phyloP scores from a whole-genome alignment of 2,113 vertebrate genomes.

The Trinectes maculatus region DNA sequence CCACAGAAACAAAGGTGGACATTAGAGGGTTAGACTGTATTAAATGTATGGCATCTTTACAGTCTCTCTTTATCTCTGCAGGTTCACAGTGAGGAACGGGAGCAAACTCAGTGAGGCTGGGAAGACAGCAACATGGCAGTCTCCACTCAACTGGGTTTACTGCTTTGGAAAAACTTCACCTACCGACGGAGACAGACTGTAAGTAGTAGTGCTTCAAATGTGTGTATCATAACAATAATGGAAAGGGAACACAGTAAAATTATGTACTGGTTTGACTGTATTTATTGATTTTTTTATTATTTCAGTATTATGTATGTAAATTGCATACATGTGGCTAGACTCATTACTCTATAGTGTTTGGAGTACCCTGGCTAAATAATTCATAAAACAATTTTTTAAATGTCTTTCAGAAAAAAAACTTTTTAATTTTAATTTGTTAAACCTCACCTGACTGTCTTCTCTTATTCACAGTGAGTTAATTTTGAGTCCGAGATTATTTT shows the following conservation, averaged over 20 bases:
- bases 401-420: neutral
- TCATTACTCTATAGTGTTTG: neutral
- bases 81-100: constrained; percentile 83
- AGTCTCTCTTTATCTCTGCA: constrained; percentile 15
- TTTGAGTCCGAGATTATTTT: constrained; percentile 4
- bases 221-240: neutral
- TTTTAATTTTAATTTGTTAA: neutral
- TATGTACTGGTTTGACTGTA: neutral
- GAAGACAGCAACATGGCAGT: constrained; percentile 86
- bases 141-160: constrained; percentile 92
- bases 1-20: too few species aligned
- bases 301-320: neutral
- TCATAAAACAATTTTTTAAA: too few species aligned
- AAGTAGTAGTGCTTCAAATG: constrained; percentile 69
- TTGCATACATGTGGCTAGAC: neutral
- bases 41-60: too few species aligned
- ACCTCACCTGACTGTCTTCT: neutral
- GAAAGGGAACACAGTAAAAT: neutral
- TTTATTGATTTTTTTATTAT: neutral
- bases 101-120: constrained; percentile 69
- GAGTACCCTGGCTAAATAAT: too few species aligned
- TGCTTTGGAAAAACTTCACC: constrained; percentile 99
- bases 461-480: neutral
- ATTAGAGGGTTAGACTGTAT: neutral
- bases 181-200: constrained; percentile 95